Conservation (phyloP, 2,797 vertebrate species). For the Adelosebastes latens region DNA sequence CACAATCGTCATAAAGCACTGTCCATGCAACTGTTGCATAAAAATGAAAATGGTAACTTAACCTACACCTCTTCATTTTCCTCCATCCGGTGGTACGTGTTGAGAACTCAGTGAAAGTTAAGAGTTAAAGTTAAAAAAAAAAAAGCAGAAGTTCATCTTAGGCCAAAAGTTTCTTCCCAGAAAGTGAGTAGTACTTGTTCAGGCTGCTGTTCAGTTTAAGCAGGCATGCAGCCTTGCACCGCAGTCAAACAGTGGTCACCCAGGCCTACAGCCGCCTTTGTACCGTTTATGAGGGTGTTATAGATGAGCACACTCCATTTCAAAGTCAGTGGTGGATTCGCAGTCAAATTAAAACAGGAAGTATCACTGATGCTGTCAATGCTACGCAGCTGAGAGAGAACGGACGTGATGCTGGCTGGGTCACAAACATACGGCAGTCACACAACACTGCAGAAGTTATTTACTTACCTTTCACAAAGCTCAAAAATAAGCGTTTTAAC, state of each 20-base stretch:
- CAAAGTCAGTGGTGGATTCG: constrained; percentile 67
- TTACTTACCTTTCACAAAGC: constrained; percentile 52
- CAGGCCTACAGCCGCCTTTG: constrained; percentile 60
- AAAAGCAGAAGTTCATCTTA: constrained; percentile 56
- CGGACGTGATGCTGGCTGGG: constrained; percentile 56
- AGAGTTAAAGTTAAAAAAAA: constrained; percentile 1
- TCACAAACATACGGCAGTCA: constrained; percentile 45
- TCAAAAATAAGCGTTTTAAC: constrained; percentile 18
- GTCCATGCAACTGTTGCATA: not conserved
- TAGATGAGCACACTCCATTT: constrained; percentile 68
- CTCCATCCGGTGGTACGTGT: not conserved
- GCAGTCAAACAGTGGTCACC: constrained; percentile 59
- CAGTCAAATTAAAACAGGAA: constrained; percentile 74
- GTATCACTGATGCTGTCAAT: constrained; percentile 64
- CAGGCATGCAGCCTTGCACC: constrained; percentile 48
- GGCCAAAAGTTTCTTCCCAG: constrained; percentile 57
- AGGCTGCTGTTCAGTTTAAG: constrained; percentile 57
- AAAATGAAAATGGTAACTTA: not conserved
- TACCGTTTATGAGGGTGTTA: constrained; percentile 56
- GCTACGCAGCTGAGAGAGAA: constrained; percentile 59
- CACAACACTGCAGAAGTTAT: constrained; percentile 37
- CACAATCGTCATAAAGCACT: too few relatives aligned
- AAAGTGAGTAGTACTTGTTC: constrained; percentile 38
- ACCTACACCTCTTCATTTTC: not conserved
- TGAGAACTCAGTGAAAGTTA: constrained; percentile 33